phyloP scores from a whole-genome alignment of 2,113 vertebrate species.

The Perca flavescens region DNA sequence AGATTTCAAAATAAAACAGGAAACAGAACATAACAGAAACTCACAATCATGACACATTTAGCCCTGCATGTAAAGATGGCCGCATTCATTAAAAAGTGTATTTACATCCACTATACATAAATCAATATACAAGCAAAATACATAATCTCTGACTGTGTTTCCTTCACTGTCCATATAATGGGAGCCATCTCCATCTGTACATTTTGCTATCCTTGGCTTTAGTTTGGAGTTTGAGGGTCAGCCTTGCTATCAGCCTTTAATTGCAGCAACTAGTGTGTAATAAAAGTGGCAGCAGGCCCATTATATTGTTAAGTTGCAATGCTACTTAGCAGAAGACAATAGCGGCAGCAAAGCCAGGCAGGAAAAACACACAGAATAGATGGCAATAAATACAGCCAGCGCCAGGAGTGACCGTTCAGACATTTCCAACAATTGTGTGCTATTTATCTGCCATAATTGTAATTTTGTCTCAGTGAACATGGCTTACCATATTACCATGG shows the following conservation, averaged over 20 bases:
- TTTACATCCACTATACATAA: constrained; percentile 28
- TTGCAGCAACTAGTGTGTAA: constrained; percentile 46
- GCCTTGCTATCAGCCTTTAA: constrained; percentile 35
- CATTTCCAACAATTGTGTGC: constrained; percentile 43
- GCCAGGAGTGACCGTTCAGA: constrained; percentile 45
- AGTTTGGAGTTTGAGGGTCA: constrained; percentile 41
- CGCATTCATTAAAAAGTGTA: not conserved
- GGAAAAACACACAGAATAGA: constrained; percentile 26
- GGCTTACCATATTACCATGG: constrained; percentile 70
- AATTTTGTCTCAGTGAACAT: constrained; percentile 51
- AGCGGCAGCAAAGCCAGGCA: constrained; percentile 46
- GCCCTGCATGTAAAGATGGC: not conserved
- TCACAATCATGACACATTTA: not conserved
- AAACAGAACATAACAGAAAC: too few species aligned
- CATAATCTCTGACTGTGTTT: constrained; percentile 12
- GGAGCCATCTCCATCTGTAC: constrained; percentile 26
- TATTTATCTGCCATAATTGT: constrained; percentile 67
- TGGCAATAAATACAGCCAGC: constrained; percentile 36
- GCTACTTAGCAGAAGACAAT: constrained; percentile 56
- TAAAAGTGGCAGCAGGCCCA: constrained; percentile 53
- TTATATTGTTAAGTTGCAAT: constrained; percentile 61
- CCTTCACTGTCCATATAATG: constrained; percentile 21
- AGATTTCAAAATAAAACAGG: too few species aligned
- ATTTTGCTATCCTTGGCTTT: constrained; percentile 2
- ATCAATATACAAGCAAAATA: constrained; percentile 18